phyloP scores from a whole-genome alignment of 2,113 vertebrate species.

The Condylura cristata region DNA sequence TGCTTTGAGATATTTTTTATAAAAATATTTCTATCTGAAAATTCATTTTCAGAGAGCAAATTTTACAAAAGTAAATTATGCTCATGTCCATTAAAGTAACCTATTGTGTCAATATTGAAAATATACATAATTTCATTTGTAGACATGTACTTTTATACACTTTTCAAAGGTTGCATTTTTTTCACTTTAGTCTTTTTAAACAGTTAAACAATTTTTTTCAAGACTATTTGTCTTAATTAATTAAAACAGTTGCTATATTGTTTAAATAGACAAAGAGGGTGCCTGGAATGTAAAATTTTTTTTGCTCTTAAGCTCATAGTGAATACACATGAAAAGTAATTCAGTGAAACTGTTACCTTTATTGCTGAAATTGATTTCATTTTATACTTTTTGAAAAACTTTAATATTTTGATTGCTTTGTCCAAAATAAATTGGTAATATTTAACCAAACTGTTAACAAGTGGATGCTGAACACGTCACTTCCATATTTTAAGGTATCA shows the following conservation, averaged over 20 bases:
- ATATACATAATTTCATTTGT: neutral
- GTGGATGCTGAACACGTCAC: neutral
- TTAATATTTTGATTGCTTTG: neutral
- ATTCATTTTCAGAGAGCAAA: neutral
- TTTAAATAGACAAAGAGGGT: neutral
- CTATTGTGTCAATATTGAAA: neutral
- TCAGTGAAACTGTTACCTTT: neutral
- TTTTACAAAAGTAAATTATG: neutral
- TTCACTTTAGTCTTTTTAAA: neutral
- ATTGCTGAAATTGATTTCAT: neutral
- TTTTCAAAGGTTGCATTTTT: neutral
- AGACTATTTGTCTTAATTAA: neutral
- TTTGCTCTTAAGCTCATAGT: neutral
- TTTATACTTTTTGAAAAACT: neutral
- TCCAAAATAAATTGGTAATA: neutral
- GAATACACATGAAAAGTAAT: neutral
- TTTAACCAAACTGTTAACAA: neutral
- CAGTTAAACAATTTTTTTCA: neutral
- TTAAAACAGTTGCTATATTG: neutral
- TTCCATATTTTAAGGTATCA: neutral
- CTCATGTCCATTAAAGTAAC: neutral
- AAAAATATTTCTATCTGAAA: neutral
- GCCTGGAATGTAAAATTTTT: neutral
- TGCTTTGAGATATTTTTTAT: neutral
- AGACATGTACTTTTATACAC: neutral